Base-by-base conservation (phyloP, 2,113 vertebrate species). In the Melanostigma gelatinosum region DNA sequence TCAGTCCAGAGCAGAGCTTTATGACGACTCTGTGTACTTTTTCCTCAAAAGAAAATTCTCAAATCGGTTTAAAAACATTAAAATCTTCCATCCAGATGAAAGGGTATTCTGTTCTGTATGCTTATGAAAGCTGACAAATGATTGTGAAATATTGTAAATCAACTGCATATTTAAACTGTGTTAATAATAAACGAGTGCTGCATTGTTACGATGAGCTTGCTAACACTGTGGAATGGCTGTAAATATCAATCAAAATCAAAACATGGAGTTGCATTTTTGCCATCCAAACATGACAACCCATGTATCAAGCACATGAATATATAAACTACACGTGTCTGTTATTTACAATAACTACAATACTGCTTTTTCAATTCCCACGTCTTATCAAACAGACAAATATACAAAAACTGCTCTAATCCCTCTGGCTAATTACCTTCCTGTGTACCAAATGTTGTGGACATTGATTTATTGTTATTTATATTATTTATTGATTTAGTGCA, bases 391-490 rank as follows among this genome's bases (percentile, higher is more conserved):
- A 15, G 52, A 85, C 60, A 77, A 78, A 83, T 74, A n/a, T n/a
- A n/a, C n/a, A 67, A 38, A 27, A 32, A 34, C 57, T 24, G 38
- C 70, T 83, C 60, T 81, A 83, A 85, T 90, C 84, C 82, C 20
- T 72, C 48, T 64, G 69, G 70, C 68, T 82, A 75, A 85, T 72
- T 65, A 20, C 44, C n/a, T 74, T 42, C 66, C n/a, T 48, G 71
- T 27, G 58, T 63, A 50, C 34, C 46, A 66, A 2, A 72, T 62
- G 72, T 66, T 34, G 18, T 32, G 54, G 44, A 78, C 66, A 34
- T 34, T 34, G 4, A 34, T 34, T 6, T 34, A 34, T 34, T 34
- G 6, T 34, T 34, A 34, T 34, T 34, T 0, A 6, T 34, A 34
- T 34, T 34, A 34, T 34, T 34, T 34, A 34, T 34, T 34, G 34